A percentile compares a stretch with the other conserved stretches of the same genome.
These are phyloP conservation scores for Trypoxylon attenuatum DNA, from an alignment of 2,888 invertebrate species.

Conservation along the genomic window DNA sequence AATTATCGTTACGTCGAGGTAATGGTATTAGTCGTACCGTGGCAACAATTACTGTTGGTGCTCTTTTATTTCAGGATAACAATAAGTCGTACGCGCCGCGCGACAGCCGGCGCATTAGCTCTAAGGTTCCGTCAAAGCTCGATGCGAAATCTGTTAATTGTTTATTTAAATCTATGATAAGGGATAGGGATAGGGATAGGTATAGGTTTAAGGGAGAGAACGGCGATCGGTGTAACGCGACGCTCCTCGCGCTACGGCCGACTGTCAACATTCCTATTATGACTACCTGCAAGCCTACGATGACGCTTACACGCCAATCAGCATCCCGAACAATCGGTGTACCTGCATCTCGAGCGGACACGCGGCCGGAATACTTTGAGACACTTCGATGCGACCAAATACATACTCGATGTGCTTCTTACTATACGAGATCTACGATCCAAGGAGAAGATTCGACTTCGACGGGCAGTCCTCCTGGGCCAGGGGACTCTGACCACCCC, in stretches of 20 bases:
- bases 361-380: conserved; percentile 58
- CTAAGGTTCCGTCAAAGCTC: conserved; percentile 51
- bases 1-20: conserved; percentile 63
- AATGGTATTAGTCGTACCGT: conserved; percentile 73
- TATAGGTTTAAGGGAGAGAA: conserved; percentile 69
- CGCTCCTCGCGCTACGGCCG: conserved; percentile 50
- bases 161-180: conserved; percentile 72
- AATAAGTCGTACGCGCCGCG: conserved; percentile 71
- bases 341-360: conserved; percentile 68
- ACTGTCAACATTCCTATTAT: conserved; percentile 73
- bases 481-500: not conserved
- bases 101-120: conserved; percentile 66
- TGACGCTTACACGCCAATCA: conserved; percentile 74
- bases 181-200: conserved; percentile 56
- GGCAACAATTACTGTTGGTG: conserved; percentile 76
- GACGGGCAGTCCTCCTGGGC: not conserved
- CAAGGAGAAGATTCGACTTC: conserved; percentile 19
- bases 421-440: not conserved
- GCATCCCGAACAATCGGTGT: conserved; percentile 73
- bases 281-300: conserved; percentile 75
- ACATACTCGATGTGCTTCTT: too few species aligned
- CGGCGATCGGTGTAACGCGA: conserved; percentile 22
- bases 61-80: conserved; percentile 76
- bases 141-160: conserved; percentile 62
- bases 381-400: conserved; percentile 53